These are phyloP conservation scores for Polydesmus complanatus DNA, from an alignment of 2,888 invertebrate genomes.

Conservation along the genomic window DNA sequence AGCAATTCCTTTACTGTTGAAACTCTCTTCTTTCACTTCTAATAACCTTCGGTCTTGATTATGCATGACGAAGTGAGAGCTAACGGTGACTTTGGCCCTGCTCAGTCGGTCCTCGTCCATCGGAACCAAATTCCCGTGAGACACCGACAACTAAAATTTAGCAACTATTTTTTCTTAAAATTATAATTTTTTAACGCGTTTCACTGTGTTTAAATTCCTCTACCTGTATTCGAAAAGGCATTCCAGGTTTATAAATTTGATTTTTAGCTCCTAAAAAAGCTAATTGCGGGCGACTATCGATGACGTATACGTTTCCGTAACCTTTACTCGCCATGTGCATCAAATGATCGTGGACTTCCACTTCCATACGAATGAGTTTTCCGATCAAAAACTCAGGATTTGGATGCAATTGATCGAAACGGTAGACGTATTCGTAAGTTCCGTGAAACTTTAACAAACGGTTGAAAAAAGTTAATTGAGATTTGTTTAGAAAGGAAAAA, in stretches of 20 bases:
- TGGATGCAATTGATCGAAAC: slow-evolving; percentile 5
- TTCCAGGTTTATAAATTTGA: slow-evolving; percentile 18
- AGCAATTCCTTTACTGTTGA: slow-evolving; percentile 24
- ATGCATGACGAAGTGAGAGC: not conserved
- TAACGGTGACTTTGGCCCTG: slow-evolving; percentile 7
- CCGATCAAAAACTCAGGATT: slow-evolving; percentile 12
- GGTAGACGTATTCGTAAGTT: slow-evolving; percentile 6
- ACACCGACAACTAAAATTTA: slow-evolving; percentile 55
- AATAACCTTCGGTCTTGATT: slow-evolving; percentile 1
- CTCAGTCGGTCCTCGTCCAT: slow-evolving; percentile 48
- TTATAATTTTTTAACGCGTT: not conserved
- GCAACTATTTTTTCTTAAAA: not conserved
- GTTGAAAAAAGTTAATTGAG: not conserved
- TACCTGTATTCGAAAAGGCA: slow-evolving; percentile 17
- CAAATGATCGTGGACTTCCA: slow-evolving; percentile 16
- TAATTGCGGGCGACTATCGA: slow-evolving; percentile 11
- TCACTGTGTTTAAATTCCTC: too few species aligned
- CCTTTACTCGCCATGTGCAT: slow-evolving; percentile 16
- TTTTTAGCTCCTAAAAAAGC: slow-evolving; percentile 14
- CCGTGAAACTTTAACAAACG: slow-evolving; percentile 5
- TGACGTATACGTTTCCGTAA: slow-evolving; percentile 13
- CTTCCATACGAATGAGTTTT: slow-evolving; percentile 13
- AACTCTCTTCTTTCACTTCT: not conserved
- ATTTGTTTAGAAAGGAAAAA: not conserved
- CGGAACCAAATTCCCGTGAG: slow-evolving; percentile 79